Base-by-base conservation (phyloP, 2,888 invertebrate genomes). In the Artemia sinica region DNA sequence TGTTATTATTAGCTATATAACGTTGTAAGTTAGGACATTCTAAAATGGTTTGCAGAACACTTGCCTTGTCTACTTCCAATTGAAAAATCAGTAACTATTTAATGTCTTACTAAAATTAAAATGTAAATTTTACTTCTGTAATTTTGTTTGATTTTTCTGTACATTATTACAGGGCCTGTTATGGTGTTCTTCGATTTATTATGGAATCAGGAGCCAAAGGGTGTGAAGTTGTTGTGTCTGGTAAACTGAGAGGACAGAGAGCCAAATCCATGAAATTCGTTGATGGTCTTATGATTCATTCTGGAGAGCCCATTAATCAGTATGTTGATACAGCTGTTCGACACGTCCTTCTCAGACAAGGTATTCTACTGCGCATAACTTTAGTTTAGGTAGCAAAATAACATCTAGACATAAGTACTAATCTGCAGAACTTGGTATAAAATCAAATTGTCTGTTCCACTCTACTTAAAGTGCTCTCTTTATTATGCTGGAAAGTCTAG, bases 211-310 rank as follows among this genome's bases (percentile, higher is more conserved):
- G 92, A 48, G 95, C 95, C 67, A 89, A 91, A 76, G 97, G 96
- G 73, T 96, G 96, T 76, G 96, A 96, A 80, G 97, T 99, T 1
- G 96, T 99, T 2, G 98, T 99, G 2, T 96, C 95, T 69, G 98
- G 98, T 72, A 99, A 99, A 82, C 84, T 99, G 73, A 84, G 98
- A 77, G 98, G 98, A 73, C 98, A 99, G 82, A 85, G 98, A 82
- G 98, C 98, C 73, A 99, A 98, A 82, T 93, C 95, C 70, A 99
- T 98, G 98, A 98, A 99, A 81, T 99, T 99, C 78, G 95, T 96
- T 58, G 98, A 99, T 76, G 98, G 98, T 72, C 85, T 98, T 72
- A 99, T 99, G 98, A 98, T 99, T 78, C 98, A 99, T 83, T 93
- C 93, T 74, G 98, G 98, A 78, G 93, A 98, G 80, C 97, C 98